Evolutionary conservation across 2,888 invertebrate genomes (phyloP), one percentile per base, ranked within the genome.

Genomic region (Belgica antarctica): DNA sequence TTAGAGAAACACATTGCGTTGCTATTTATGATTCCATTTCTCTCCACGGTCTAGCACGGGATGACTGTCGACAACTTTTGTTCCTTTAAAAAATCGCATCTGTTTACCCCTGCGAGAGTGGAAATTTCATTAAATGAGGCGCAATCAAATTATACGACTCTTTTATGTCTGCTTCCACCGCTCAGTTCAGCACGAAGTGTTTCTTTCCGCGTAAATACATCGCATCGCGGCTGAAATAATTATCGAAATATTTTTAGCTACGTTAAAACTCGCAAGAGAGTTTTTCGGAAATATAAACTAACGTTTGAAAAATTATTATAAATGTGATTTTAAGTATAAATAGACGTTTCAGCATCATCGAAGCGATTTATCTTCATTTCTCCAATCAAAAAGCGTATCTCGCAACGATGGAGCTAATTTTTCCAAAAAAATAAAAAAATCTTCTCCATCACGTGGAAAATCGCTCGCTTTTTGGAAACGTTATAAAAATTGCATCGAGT

Each of bases 361-460:
- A 34, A 28, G 31, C 63, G 34, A 63, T 63, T 63, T 63, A 41
- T 63, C 63, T 63, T 63, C 63, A 34, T 63, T 22, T 63, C 17
- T 41, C 22, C 63, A 41, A n/a, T 41, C 10, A 15, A 41, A n/a
- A 5, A 15, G 41, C 10, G 41, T 41, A n/a, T n/a, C n/a, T n/a
- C n/a, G n/a, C n/a, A n/a, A n/a, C n/a, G n/a, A n/a, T n/a, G n/a
- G n/a, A n/a, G n/a, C n/a, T n/a, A n/a, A n/a, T n/a, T n/a, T n/a
- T n/a, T n/a, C n/a, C n/a, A n/a, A n/a, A n/a, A n/a, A n/a, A n/a
- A n/a, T n/a, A n/a, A n/a, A n/a, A n/a, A n/a, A n/a, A n/a, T n/a
- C n/a, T n/a, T n/a, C n/a, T n/a, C n/a, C n/a, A n/a, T n/a, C n/a
- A n/a, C n/a, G n/a, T n/a, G n/a, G n/a, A n/a, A n/a, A n/a, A n/a